Conservation (phyloP, 2,113 vertebrate species). For the Neodon shergylaensis region DNA sequence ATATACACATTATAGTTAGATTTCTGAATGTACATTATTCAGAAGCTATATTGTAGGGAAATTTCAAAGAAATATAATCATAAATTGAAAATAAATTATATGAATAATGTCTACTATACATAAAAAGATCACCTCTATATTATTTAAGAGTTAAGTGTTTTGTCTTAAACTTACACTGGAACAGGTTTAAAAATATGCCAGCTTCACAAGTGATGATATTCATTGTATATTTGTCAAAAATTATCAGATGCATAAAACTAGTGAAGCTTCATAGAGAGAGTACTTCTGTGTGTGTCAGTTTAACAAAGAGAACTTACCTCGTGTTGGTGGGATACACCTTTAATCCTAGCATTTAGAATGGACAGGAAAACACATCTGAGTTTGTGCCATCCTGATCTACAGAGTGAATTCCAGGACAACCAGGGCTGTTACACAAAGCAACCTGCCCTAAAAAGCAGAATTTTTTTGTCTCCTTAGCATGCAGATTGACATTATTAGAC, state of each 20-base stretch:
- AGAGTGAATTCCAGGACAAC: no score
- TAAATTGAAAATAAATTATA: not conserved
- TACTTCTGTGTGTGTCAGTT: not conserved
- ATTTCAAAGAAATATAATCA: not conserved
- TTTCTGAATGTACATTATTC: not conserved
- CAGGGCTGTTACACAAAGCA: no score
- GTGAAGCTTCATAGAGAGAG: not conserved
- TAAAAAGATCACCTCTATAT: not conserved
- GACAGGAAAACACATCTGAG: no score
- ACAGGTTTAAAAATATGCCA: not conserved
- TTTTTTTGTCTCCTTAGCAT: not conserved
- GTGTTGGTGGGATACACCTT: no score
- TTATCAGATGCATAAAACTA: not conserved
- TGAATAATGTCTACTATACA: not conserved
- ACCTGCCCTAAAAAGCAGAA: no score
- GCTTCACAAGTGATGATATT: not conserved
- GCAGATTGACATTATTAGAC: no score
- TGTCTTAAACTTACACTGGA: not conserved
- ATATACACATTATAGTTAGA: not conserved
- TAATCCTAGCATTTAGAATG: no score
- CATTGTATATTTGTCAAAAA: not conserved
- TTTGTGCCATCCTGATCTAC: no score
- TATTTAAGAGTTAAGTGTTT: not conserved
- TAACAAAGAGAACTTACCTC: no score
- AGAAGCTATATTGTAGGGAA: not conserved